Percentiles rank a stretch among this genome's conserved stretches.
Conservation (phyloP, 2,797 vertebrate genomes). For the Danio aesculapii region DNA sequence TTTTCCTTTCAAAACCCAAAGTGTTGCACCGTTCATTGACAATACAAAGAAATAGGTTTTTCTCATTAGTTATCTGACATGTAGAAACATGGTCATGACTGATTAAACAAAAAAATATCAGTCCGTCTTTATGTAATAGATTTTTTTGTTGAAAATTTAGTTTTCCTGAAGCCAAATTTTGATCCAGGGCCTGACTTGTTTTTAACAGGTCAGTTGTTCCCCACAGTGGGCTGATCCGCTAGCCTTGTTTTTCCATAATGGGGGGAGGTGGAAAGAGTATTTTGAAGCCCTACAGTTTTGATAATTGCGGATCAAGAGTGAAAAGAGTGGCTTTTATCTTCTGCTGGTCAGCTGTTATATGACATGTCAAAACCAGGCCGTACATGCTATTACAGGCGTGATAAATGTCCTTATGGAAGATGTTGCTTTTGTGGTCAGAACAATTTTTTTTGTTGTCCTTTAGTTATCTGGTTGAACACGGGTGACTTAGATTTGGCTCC, state of each 20-base stretch:
- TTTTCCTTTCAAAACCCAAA: no score
- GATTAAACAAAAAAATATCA: not conserved
- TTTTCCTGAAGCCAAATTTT: constrained; percentile 53
- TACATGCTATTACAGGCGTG: constrained; percentile 19
- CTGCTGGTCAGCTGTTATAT: constrained; percentile 42
- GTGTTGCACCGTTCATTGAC: no score
- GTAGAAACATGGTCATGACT: not conserved
- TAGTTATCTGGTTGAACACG: not conserved
- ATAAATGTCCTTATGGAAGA: not conserved
- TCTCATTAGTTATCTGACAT: not conserved
- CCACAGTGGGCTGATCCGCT: constrained; percentile 31
- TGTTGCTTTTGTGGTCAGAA: not conserved
- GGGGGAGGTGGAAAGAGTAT: constrained; percentile 50
- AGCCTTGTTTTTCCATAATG: constrained; percentile 49
- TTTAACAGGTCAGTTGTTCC: constrained; percentile 60
- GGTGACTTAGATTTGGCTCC: not conserved
- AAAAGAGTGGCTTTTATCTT: constrained; percentile 53
- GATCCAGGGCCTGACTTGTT: constrained; percentile 58
- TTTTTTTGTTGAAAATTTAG: not conserved
- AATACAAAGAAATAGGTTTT: no score
- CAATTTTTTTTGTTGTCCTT: not conserved
- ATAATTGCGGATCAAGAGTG: constrained; percentile 48
- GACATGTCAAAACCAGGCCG: constrained; percentile 36
- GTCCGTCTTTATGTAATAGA: not conserved
- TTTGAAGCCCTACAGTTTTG: constrained; percentile 43